A percentile compares a stretch with the other conserved stretches of the same genome.
phyloP scores from a whole-genome alignment of 2,113 vertebrate species.

The Struthidea cinerea region DNA sequence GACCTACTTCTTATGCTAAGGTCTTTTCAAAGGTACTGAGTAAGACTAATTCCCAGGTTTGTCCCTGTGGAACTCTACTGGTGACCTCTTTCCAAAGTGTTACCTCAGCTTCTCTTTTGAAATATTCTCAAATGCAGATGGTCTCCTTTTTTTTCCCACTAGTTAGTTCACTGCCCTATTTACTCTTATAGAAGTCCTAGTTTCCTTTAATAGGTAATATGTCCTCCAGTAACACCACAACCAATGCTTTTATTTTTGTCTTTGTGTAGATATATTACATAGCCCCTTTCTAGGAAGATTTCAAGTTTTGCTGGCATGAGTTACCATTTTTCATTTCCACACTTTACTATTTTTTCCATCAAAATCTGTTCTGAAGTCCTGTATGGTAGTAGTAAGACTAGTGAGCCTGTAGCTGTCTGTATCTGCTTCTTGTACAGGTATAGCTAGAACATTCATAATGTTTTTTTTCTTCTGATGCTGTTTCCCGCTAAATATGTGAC shows the following conservation, averaged over 20 bases:
- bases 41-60: background rate
- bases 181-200: background rate
- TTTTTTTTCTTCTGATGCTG: background rate
- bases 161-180: background rate
- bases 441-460: background rate
- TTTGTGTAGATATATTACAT: background rate
- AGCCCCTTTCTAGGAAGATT: background rate
- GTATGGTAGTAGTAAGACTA: background rate
- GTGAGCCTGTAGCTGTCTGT: background rate
- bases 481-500: background rate
- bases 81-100: background rate
- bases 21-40: background rate
- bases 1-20: background rate
- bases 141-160: background rate
- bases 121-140: background rate
- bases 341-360: background rate
- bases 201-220: background rate
- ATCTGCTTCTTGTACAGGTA: background rate
- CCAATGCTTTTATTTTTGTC: background rate
- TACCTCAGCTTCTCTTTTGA: background rate
- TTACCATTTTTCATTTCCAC: background rate
- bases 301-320: background rate
- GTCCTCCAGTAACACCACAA: background rate
- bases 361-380: background rate
- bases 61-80: background rate